Evolutionary conservation across 2,888 invertebrate genomes (phyloP), one percentile per base, ranked within the genome.

Genomic region (Stenolophus ochropezus): DNA sequence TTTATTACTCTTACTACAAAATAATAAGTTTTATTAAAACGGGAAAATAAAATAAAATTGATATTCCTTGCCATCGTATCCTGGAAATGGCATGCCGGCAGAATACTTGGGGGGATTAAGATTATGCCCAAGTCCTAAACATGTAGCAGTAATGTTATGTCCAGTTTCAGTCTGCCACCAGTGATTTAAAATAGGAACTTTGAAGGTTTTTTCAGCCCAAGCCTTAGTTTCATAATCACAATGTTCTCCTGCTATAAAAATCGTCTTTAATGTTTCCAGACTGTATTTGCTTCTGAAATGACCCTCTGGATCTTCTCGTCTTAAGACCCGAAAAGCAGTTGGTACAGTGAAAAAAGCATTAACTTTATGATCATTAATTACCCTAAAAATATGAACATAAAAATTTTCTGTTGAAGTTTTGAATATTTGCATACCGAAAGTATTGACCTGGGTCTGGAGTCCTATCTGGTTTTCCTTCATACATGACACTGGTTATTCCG

Each of bases 81-180:
- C 98, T 5, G 97, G 95, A 53, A 97, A 94, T 0, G 97, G 95
- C 88, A 96, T 93, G 0, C 98, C 98, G 0, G 96, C 94, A 0
- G 95, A 94, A 85, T 93, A 93, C 84, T 92, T 92, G 0, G 96
- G 96, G 0, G 96, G 95, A 83, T 92, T 91, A 0, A 92, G 90
- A 86, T 91, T 93, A 51, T 95, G 93, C 0, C 93, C 94, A 53
- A 96, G 92, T 0, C 96, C 97, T 5, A 95, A 87, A 86, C 96
- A 96, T 0, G 95, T 93, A 0, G 96, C 95, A 0, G 97, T 96
- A 81, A 98, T 95, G 0, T 97, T 94, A 82, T 96, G 96, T 0
- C 98, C 98, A 0, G 96, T 96, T 90, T 98, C 98, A 1, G 98
- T 98, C 90, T 98, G 98, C 98, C 98, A 98, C 97, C 97, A 98